Conservation (phyloP, 2,797 vertebrate genomes). For the Neostethus bicornis region DNA sequence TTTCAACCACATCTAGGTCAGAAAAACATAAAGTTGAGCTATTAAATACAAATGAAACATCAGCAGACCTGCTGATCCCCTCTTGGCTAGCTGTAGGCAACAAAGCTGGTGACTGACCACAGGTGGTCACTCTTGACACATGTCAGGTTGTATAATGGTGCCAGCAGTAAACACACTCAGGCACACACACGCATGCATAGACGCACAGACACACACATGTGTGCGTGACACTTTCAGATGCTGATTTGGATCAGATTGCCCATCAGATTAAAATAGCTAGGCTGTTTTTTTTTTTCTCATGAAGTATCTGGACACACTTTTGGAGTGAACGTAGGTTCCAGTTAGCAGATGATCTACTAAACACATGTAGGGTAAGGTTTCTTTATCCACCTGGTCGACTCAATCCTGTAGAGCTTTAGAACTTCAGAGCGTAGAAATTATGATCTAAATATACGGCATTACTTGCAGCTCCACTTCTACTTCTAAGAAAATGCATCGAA, state of each 20-base stretch:
- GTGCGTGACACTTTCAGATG: not conserved
- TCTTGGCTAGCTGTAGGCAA: not conserved
- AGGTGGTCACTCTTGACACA: not conserved
- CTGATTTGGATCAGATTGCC: not conserved
- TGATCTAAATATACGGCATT: constrained; percentile 19
- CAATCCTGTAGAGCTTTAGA: constrained; percentile 18
- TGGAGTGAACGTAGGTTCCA: constrained; percentile 5
- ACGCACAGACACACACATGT: too few species aligned
- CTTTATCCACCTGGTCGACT: constrained; percentile 25
- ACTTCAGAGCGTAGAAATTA: constrained; percentile 9
- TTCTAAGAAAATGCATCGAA: constrained; percentile 25
- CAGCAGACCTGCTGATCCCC: not conserved
- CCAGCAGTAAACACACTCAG: not conserved
- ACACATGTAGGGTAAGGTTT: not conserved
- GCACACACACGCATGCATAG: too few species aligned
- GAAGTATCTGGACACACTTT: constrained; percentile 3
- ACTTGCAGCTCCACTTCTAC: constrained; percentile 9
- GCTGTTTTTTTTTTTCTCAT: not conserved
- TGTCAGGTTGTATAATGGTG: not conserved
- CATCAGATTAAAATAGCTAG: not conserved
- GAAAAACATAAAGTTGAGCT: too few species aligned
- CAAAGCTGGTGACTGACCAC: not conserved
- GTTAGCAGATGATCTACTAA: constrained; percentile 9
- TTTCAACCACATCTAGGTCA: too few species aligned
- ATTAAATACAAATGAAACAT: not conserved